These are phyloP conservation scores for Cotesia congregata DNA, from an alignment of 2,888 invertebrate genomes.

Conservation along the genomic window DNA sequence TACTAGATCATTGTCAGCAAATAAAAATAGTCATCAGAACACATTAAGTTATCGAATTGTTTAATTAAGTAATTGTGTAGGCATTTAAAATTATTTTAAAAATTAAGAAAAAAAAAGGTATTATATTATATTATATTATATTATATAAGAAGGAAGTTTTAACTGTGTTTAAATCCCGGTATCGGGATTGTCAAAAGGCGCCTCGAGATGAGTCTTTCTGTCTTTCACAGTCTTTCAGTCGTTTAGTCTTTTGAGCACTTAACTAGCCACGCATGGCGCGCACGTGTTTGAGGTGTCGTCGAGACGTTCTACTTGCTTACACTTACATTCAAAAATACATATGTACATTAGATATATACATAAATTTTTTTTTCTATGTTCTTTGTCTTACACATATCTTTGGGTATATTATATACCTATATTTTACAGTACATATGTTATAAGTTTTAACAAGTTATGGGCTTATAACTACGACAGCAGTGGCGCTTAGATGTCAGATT, in stretches of 20 bases:
- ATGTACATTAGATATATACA: no score
- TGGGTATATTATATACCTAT: no score
- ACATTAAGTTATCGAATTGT: background rate
- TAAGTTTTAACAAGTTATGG: background rate
- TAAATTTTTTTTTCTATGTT: background rate
- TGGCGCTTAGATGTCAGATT: constrained; percentile 11
- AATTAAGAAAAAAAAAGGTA: no score
- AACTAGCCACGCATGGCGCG: constrained; percentile 68
- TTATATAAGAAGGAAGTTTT: no score
- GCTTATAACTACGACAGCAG: background rate
- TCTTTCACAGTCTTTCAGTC: no score
- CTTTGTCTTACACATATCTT: background rate
- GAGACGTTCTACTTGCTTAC: constrained; percentile 41
- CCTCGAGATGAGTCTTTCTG: background rate
- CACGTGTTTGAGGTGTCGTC: constrained; percentile 70
- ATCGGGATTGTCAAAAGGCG: constrained; percentile 45
- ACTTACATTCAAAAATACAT: background rate
- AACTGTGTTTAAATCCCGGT: no score
- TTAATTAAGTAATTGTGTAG: background rate
- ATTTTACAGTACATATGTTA: background rate
- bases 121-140: no score
- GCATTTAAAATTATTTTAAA: no score
- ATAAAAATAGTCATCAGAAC: constrained; percentile 24
- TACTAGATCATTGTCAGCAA: constrained; percentile 5
- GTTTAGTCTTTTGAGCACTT: constrained; percentile 52